Evolutionary conservation across 2,888 invertebrate species (phyloP).

Genomic region (Chorisops tibialis): DNA sequence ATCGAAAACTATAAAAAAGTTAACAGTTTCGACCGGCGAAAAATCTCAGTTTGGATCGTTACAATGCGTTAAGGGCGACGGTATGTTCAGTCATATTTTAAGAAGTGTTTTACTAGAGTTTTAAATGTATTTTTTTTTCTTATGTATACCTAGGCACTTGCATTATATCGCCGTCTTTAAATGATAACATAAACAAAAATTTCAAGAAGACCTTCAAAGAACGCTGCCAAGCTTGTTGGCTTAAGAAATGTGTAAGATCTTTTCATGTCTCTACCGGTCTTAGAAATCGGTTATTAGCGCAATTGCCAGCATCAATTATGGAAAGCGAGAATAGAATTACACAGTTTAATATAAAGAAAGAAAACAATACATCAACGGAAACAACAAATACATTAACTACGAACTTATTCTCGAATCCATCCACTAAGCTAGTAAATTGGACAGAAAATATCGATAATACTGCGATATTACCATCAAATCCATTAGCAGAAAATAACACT

Average conservation of each 20-base stretch:
- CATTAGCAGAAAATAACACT: constrained; percentile 45
- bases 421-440: constrained; percentile 27
- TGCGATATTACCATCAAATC: constrained; percentile 38
- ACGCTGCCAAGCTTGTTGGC: constrained; percentile 83
- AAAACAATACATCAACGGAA: constrained; percentile 5
- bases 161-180: constrained; percentile 66
- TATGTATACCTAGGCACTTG: constrained; percentile 58
- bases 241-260: constrained; percentile 76
- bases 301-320: constrained; percentile 67
- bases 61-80: constrained; percentile 56
- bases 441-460: constrained; percentile 12
- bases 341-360: constrained; percentile 22
- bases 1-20: constrained; percentile 71
- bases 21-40: constrained; percentile 29
- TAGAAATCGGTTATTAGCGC: constrained; percentile 63
- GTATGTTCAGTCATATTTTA: constrained; percentile 36
- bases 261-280: constrained; percentile 73
- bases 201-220: constrained; percentile 65
- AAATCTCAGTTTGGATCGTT: constrained; percentile 48
- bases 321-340: constrained; percentile 27
- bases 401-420: constrained; percentile 25
- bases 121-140: not conserved
- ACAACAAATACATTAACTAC: not conserved
- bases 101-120: not conserved
- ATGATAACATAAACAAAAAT: constrained; percentile 58